Evolutionary conservation across 2,888 invertebrate species (phyloP), one percentile per base, ranked within the genome.

Genomic region (Camponotus fellah): DNA sequence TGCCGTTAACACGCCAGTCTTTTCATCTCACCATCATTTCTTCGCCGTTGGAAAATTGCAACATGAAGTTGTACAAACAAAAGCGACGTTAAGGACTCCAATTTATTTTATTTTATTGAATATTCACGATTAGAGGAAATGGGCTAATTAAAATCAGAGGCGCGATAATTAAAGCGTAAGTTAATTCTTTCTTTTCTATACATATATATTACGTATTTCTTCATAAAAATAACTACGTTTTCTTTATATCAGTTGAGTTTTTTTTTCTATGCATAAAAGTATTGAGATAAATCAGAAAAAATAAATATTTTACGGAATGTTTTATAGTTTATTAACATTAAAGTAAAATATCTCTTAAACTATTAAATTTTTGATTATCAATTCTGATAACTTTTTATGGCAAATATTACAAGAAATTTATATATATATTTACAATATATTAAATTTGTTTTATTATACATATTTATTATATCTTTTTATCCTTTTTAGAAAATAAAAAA

Each of bases 1-100:
- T 88, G 85, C 84, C 77, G 86, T 86, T 87, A 79, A 86, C 90
- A 91, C 91, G 91, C 88, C 81, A 89, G 71, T 58, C 82, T 82
- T 85, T 87, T 74, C 81, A 80, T 65, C 66, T 58, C 17, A 21
- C 72, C 40, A 6, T 62, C 60, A 10, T 72, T 72, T 60, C 62
- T 72, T 60, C 26, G 10, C 17, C 3, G 21, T 32, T 10, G 53
- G 5, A 37, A 72, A 72, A 72, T 72, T 14, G 10, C 10, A 32
- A 56, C 10, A 40, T 6, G 10, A 40, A 58, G 17, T 60, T 17
- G 17, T 60, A 21, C 10, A 58, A 60, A 40, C 9, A n/a, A 72
- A 58, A 26, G 17, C 17, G 17, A 49, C 6, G 49, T 49, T 17
- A 8, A 49, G 8, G 17, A 8, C 17, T 49, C 2, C 17, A 17